phyloP scores from a whole-genome alignment of 2,888 invertebrate species.

The Drosophila monieri region DNA sequence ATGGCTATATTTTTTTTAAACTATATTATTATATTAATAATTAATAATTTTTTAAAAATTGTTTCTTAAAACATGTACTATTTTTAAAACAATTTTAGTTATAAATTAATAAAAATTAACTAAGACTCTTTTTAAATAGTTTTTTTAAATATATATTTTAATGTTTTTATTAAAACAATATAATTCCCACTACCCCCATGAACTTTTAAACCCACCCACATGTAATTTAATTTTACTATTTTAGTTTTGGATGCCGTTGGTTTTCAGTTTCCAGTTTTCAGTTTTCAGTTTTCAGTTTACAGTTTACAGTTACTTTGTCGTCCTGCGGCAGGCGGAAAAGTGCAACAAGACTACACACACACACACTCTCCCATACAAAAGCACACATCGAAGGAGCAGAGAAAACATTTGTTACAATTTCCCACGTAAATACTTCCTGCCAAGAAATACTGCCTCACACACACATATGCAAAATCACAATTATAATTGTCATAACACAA shows the following conservation, averaged over 20 bases:
- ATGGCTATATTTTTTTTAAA: no score
- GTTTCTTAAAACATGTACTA: no score
- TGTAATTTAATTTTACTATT: conserved; percentile 72
- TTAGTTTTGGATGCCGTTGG: conserved; percentile 56
- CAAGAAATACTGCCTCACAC: conserved; percentile 53
- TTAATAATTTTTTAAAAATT: no score
- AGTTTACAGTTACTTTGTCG: conserved; percentile 53
- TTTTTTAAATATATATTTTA: no score
- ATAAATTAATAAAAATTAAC: no score
- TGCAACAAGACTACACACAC: conserved; percentile 65
- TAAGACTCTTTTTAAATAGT: no score
- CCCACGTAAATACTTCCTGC: conserved; percentile 75
- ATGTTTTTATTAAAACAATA: background rate
- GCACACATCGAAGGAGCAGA: conserved; percentile 33
- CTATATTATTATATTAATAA: no score
- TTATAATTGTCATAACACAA: conserved; percentile 80
- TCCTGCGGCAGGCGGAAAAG: conserved; percentile 49
- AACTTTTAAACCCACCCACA: conserved; percentile 3
- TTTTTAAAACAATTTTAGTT: no score
- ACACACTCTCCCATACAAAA: conserved; percentile 16
- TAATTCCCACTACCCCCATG: background rate
- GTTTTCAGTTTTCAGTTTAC: conserved; percentile 44
- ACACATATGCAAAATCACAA: conserved; percentile 60
- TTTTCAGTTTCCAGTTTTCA: conserved; percentile 46
- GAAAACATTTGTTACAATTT: conserved; percentile 75